phyloP scores from a whole-genome alignment of 2,888 invertebrate species.

The Lepetodrilus schrolli region DNA sequence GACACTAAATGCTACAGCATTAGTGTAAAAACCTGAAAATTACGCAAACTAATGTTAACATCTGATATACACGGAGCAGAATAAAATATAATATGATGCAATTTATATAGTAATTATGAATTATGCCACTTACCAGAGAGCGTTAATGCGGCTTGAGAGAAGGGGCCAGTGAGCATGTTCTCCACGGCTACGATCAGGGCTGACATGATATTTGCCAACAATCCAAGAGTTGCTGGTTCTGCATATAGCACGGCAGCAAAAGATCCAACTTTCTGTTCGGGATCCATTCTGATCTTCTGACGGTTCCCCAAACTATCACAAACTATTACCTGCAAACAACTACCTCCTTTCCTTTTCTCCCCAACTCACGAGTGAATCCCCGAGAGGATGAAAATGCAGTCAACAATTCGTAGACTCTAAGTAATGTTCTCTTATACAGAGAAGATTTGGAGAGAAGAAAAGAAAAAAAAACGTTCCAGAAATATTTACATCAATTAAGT shows the following conservation, averaged over 20 bases:
- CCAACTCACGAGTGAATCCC: too few relatives aligned
- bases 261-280: constrained; percentile 31
- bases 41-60: background rate
- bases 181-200: constrained; percentile 55
- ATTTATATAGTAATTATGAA: background rate
- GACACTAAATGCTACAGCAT: background rate
- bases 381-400: too few relatives aligned
- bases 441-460: too few relatives aligned
- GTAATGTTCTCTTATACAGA: too few relatives aligned
- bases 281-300: constrained; percentile 15
- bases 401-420: too few relatives aligned
- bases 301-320: too few relatives aligned
- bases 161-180: constrained; percentile 47
- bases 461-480: too few relatives aligned
- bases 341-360: too few relatives aligned
- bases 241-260: constrained; percentile 57
- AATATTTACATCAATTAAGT: background rate
- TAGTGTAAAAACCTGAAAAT: background rate
- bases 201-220: constrained; percentile 57
- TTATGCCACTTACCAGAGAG: constrained; percentile 46
- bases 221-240: constrained; percentile 56
- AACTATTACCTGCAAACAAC: too few relatives aligned
- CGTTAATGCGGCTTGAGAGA: constrained; percentile 37
- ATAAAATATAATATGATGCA: background rate
- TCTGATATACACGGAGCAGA: background rate